These are phyloP conservation scores for Mugil cephalus DNA, from an alignment of 2,113 vertebrate genomes.

Conservation along the genomic window DNA sequence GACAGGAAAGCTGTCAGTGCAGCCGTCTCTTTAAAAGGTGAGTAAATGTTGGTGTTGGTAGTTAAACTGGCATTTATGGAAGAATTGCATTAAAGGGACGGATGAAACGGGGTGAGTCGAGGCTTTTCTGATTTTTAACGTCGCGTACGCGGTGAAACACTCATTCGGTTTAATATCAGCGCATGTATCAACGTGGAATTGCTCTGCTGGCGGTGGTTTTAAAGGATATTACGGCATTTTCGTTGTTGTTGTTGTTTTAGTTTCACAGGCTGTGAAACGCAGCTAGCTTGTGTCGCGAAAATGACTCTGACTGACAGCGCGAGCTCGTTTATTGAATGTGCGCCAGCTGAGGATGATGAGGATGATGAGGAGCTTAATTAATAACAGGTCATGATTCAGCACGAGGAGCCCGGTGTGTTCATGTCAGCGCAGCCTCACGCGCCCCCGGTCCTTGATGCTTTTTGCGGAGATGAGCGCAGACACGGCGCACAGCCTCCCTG, in stretches of 20 bases:
- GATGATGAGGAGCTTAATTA: not conserved
- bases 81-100: constrained; percentile 35
- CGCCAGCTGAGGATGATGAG: not conserved
- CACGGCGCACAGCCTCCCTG: constrained; percentile 31
- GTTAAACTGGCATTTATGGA: not conserved
- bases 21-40: constrained; percentile 37
- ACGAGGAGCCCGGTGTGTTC: constrained; percentile 7
- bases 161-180: not conserved
- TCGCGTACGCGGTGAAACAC: not conserved
- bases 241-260: too few relatives aligned
- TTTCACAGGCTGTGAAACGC: constrained; percentile 25
- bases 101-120: constrained; percentile 35
- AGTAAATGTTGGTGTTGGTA: constrained; percentile 20
- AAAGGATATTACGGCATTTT: not conserved
- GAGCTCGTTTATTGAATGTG: not conserved
- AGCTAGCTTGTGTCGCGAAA: constrained; percentile 42
- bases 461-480: constrained; percentile 37
- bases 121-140: constrained; percentile 8
- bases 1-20: not conserved
- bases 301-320: constrained; percentile 15
- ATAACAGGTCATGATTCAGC: not conserved
- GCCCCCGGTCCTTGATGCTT: not conserved
- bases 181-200: not conserved
- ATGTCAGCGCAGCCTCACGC: constrained; percentile 38
- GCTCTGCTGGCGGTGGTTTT: not conserved